Evolutionary conservation across 1,140 invertebrate genomes (phyloP).

Genomic region (Cecropterus lyciades): DNA sequence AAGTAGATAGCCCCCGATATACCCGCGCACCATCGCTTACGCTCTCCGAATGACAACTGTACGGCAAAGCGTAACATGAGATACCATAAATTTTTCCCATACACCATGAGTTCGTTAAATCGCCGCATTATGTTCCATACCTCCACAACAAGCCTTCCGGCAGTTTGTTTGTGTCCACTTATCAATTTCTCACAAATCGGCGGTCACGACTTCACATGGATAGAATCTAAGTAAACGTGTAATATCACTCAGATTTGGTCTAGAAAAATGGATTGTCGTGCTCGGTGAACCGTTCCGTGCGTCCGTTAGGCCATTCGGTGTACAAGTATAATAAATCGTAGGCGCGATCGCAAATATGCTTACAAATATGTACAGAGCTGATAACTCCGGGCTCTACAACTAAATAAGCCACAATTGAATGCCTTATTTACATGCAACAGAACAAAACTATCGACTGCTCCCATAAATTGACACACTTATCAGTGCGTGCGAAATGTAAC

Average conservation of each 20-base stretch:
- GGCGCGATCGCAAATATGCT: conserved; percentile 30
- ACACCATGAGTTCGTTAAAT: conserved; percentile 64
- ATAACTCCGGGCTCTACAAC: conserved; percentile 18
- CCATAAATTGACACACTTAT: conserved; percentile 35
- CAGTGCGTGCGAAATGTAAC: conserved; percentile 31
- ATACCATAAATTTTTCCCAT: conserved; percentile 74
- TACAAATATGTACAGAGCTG: conserved; percentile 25
- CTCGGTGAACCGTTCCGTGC: conserved; percentile 38
- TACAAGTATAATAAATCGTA: conserved; percentile 31
- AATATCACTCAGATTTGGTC: conserved; percentile 48
- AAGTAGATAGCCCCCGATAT: conserved; percentile 66
- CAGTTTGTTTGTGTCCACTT: conserved; percentile 66
- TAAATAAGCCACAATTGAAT: conserved; percentile 34
- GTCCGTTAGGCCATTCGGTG: conserved; percentile 39
- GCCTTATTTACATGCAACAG: conserved; percentile 34
- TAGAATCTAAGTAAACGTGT: conserved; percentile 59
- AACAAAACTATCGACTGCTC: conserved; percentile 29
- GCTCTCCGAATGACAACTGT: conserved; percentile 73
- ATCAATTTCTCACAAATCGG: conserved; percentile 71
- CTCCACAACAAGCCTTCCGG: conserved; percentile 52
- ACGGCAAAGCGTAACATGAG: conserved; percentile 45
- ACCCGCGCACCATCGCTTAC: conserved; percentile 53
- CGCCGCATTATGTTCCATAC: conserved; percentile 50
- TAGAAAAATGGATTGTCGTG: conserved; percentile 51
- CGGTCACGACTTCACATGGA: conserved; percentile 68